Conservation (phyloP, 2,113 vertebrate species). For the Ammodytes marinus region DNA sequence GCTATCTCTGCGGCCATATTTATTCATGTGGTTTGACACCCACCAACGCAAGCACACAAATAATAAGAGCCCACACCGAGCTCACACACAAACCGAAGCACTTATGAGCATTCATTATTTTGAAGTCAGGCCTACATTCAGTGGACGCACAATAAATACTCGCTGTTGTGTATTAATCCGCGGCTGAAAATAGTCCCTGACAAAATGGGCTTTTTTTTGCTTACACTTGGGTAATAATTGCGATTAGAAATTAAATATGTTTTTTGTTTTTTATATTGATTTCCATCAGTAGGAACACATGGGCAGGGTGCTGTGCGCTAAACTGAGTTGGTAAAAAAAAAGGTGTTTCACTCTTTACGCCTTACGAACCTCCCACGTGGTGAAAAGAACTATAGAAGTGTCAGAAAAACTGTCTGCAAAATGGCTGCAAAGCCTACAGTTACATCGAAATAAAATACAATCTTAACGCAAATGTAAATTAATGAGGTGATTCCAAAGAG, state of each 20-base stretch:
- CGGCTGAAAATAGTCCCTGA: not conserved
- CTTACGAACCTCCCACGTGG: not conserved
- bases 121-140: not conserved
- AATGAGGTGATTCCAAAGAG: not conserved
- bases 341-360: too few relatives aligned
- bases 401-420: not conserved
- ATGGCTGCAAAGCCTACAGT: not conserved
- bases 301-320: not conserved
- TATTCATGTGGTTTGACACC: constrained; percentile 72
- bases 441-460: not conserved
- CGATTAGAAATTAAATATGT: not conserved
- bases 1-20: constrained; percentile 69
- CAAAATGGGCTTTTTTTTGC: not conserved
- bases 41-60: constrained; percentile 48
- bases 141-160: not conserved
- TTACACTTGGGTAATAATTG: not conserved
- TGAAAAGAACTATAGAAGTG: not conserved
- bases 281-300: not conserved
- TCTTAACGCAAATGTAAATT: not conserved
- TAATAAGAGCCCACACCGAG: constrained; percentile 26
- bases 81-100: constrained; percentile 35
- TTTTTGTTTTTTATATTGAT: not conserved
- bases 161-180: not conserved
- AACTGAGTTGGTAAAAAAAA: too few relatives aligned
- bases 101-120: constrained; percentile 17